Conservation (phyloP, 2,888 invertebrate genomes). For the Drosophila barbarae region DNA sequence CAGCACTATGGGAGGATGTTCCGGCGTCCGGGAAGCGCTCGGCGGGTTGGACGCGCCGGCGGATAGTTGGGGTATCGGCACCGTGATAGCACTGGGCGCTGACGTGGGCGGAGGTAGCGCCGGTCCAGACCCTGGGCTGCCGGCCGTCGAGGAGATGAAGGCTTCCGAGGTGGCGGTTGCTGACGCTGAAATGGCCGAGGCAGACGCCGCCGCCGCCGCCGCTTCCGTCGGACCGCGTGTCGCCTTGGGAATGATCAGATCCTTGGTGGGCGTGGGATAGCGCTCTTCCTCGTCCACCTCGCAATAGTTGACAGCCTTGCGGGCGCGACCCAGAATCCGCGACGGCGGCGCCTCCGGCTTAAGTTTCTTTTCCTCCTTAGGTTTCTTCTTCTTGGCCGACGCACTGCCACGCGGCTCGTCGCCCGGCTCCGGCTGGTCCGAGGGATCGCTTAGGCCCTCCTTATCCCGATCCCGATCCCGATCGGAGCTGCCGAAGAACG, state of each 20-base stretch:
- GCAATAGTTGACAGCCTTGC: conserved; percentile 84
- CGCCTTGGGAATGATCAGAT: conserved; percentile 80
- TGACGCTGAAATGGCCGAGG: conserved; percentile 30
- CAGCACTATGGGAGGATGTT: conserved; percentile 90
- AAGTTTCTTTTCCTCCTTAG: conserved; percentile 77
- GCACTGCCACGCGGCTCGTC: conserved; percentile 16
- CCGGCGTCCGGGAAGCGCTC: conserved; percentile 75
- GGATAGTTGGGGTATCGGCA: conserved; percentile 41
- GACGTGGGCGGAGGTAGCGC: conserved; percentile 58
- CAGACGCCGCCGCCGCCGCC: not conserved
- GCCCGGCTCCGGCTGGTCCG: conserved; percentile 49
- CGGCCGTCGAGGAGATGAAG: conserved; percentile 67
- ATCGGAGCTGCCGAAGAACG: conserved; percentile 50
- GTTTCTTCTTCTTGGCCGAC: conserved; percentile 66
- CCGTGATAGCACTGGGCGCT: conserved; percentile 49
- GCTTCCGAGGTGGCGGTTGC: conserved; percentile 39
- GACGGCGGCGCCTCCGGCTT: conserved; percentile 78
- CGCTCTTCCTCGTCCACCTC: conserved; percentile 81
- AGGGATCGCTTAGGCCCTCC: conserved; percentile 46
- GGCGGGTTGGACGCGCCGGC: conserved; percentile 41
- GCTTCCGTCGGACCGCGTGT: conserved; percentile 21
- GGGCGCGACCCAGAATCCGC: conserved; percentile 80
- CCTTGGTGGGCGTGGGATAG: conserved; percentile 75
- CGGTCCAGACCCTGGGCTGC: conserved; percentile 35
- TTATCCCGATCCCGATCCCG: conserved; percentile 48